A percentile compares a stretch with the other conserved stretches of the same genome.
Evolutionary conservation across 2,113 vertebrate genomes (phyloP).

Genomic region (Tretioscincus oriximinensis): DNA sequence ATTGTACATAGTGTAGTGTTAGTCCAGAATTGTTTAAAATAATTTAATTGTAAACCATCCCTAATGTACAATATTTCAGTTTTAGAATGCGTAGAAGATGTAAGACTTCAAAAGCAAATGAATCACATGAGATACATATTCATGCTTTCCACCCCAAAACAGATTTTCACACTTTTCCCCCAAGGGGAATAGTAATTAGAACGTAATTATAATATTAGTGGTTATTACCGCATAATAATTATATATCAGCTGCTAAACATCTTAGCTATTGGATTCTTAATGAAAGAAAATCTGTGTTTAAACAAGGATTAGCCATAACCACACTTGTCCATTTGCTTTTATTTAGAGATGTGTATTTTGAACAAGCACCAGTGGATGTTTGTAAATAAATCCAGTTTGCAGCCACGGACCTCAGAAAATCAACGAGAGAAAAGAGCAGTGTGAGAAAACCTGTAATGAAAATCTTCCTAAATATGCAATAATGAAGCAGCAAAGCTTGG

Average conservation of each 20-base stretch:
- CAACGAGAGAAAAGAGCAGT: background rate
- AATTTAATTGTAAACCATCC: background rate
- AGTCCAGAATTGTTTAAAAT: background rate
- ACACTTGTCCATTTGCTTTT: background rate
- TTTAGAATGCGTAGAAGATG: background rate
- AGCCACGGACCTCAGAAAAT: background rate
- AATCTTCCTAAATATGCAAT: background rate
- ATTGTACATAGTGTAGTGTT: background rate
- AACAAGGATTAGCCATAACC: background rate
- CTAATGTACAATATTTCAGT: background rate
- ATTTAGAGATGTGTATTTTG: background rate
- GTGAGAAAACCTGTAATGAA: background rate
- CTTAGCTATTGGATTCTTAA: slow-evolving; percentile 11
- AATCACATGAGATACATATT: slow-evolving; percentile 7
- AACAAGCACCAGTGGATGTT: background rate
- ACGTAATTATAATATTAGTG: slow-evolving; percentile 24
- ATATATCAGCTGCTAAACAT: slow-evolving; percentile 30
- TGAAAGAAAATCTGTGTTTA: slow-evolving; percentile 7
- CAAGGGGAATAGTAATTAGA: slow-evolving; percentile 23
- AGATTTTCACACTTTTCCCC: slow-evolving; percentile 21
- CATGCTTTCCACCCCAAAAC: background rate
- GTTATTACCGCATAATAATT: slow-evolving; percentile 30
- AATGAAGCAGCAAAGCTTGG: no score
- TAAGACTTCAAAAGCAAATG: slow-evolving; percentile 14
- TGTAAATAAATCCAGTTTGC: background rate